Conservation (phyloP, 2,888 invertebrate species). For the Mimachlamys varia region DNA sequence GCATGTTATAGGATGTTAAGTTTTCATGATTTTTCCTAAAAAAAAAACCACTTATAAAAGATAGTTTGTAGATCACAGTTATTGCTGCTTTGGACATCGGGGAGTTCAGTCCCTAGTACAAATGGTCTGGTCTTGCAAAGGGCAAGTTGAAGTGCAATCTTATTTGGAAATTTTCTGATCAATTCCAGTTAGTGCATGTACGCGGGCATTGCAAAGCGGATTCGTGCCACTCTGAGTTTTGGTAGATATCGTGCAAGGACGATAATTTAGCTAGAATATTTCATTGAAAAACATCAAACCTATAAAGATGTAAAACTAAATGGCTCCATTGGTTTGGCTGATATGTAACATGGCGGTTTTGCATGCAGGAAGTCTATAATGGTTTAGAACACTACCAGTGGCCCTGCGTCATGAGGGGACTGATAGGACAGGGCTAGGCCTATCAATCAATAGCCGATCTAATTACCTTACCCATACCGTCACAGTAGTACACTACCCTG, state of each 20-base stretch:
- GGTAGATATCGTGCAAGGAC: background rate
- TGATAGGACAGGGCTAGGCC: background rate
- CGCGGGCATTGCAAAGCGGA: background rate
- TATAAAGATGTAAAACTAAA: conserved; percentile 1
- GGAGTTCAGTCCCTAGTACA: too few relatives aligned
- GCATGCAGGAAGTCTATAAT: conserved; percentile 18
- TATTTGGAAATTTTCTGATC: conserved; percentile 7
- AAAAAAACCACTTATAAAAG: background rate
- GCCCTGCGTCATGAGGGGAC: background rate
- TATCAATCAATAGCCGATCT: conserved; percentile 20
- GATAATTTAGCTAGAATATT: conserved; percentile 25
- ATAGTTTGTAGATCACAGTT: background rate
- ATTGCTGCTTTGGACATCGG: background rate
- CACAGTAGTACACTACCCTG: background rate
- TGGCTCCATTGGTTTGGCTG: conserved; percentile 9
- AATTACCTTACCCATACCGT: conserved; percentile 6
- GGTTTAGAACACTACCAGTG: background rate
- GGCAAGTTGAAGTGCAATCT: background rate
- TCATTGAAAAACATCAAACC: conserved; percentile 23
- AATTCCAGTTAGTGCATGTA: background rate
- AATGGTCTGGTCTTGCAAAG: too few relatives aligned
- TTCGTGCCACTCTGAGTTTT: background rate
- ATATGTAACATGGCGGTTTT: conserved; percentile 26
- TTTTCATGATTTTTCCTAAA: background rate
- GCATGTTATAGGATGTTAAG: background rate